Evolutionary conservation across 2,113 vertebrate species (phyloP), one percentile per base, ranked within the genome.

Genomic region (Guaruba guarouba): DNA sequence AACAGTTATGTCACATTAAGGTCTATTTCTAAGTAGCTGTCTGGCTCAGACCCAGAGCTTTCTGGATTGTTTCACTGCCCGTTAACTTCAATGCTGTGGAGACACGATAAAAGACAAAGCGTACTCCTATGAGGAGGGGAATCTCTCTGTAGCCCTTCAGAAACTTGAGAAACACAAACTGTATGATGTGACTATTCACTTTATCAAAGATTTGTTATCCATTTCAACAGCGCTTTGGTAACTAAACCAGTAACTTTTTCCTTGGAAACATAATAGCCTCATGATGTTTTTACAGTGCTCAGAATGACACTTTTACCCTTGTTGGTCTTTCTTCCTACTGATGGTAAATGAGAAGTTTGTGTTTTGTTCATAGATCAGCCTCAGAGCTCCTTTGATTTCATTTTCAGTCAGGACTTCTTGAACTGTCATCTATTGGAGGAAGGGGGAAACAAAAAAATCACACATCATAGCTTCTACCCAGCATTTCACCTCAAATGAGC

Each of bases 331-430:
- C 79, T 97, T 97, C 54, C 98, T 98, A 25, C 97, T 98, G 61
- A 98, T 62, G n/a, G 92, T 97, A 57, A 99, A 85, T 6, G 96
- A 97, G 69, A 99, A 87, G 29, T 97, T 98, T 67, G 95, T 87
- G 67, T 95, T 97, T 88, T 96, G 90, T 82, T 98, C 98, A 86
- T 90, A 98, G 87, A 96, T 98, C 80, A 98, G 86, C 28, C 95
- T 97, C 87, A 98, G 70, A 41, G 97, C 97, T 88, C 97, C 98
- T 93, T 96, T 97, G 13, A 97, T 96, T 92, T 98, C 97, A 17
- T 98, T 97, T 91, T 97, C 97, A 17, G 98, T 98, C 8, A 98
- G 78, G 83, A 97, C 24, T 75, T 96, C 81, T 52, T 91, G 86
- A 79, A 96, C 29, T 52, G 55, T 54, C 43, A 96, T 44, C 97